These are phyloP conservation scores for Pogonomyrmex barbatus DNA, from an alignment of 1,140 invertebrate genomes.

Conservation along the genomic window DNA sequence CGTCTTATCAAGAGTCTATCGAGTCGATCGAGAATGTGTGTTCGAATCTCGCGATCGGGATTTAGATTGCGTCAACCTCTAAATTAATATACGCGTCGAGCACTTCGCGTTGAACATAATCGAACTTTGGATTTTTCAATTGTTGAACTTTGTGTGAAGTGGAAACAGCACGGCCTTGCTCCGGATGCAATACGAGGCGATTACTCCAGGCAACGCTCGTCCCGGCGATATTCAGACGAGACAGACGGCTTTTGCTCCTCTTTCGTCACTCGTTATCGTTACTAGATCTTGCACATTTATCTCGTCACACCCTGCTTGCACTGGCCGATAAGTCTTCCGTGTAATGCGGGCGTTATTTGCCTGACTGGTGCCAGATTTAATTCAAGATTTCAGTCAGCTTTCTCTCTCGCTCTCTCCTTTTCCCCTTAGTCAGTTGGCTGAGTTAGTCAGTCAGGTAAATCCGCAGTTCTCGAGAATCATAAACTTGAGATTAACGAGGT, in stretches of 20 bases:
- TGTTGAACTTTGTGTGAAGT: too few relatives aligned
- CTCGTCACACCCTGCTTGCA: constrained; percentile 47
- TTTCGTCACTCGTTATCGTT: constrained; percentile 34
- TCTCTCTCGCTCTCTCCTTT: neutral
- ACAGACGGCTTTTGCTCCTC: neutral
- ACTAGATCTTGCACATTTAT: constrained; percentile 45
- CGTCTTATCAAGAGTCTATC: neutral
- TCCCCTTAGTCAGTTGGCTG: neutral
- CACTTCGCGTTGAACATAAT: constrained; percentile 1
- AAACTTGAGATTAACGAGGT: constrained; percentile 4
- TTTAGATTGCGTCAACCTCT: neutral
- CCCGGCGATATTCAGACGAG: neutral
- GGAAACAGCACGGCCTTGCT: neutral
- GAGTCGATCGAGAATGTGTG: neutral
- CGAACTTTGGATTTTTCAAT: constrained; percentile 33
- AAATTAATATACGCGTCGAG: neutral
- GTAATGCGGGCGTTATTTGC: neutral
- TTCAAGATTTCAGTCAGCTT: constrained; percentile 4
- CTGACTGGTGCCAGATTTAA: neutral
- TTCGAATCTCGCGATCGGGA: neutral
- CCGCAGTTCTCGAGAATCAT: neutral
- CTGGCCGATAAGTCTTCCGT: constrained; percentile 52
- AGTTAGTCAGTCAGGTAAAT: neutral
- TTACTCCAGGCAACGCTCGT: neutral
- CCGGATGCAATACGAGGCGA: neutral